Percentiles rank a stretch among this genome's conserved stretches.
Conservation (phyloP, 2,888 invertebrate genomes). For the Bellardia bayeri region DNA sequence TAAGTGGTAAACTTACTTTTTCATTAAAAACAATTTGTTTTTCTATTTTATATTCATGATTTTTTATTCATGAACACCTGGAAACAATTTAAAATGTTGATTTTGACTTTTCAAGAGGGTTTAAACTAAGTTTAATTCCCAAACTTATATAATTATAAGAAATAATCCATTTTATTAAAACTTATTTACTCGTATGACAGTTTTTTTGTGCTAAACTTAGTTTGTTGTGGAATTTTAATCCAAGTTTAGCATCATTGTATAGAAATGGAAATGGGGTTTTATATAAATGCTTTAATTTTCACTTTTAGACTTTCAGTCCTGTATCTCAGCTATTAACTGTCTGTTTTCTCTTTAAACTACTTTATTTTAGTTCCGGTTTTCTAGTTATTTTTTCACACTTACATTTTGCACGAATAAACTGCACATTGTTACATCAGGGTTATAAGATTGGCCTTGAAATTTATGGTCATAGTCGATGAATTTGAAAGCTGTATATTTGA, state of each 20-base stretch:
- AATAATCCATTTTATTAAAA: too few species aligned
- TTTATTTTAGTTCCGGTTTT: conserved; percentile 3
- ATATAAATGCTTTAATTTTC: neutral
- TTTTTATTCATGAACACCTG: too few species aligned
- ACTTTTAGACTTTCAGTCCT: neutral
- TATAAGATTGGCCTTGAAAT: conserved; percentile 85
- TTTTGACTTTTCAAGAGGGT: neutral
- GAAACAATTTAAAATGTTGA: too few species aligned
- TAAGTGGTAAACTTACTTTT: too few species aligned
- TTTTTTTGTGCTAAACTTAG: neutral
- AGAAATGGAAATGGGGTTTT: neutral
- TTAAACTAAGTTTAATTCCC: neutral
- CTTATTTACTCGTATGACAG: too few species aligned
- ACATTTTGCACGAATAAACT: conserved; percentile 86
- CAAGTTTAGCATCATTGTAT: neutral
- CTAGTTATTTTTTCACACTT: conserved; percentile 74
- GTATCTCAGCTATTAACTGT: neutral
- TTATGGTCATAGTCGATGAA: conserved; percentile 86
- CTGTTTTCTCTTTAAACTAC: neutral
- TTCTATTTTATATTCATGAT: too few species aligned
- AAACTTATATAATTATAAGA: neutral
- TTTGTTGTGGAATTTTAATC: neutral
- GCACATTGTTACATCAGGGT: conserved; percentile 97
- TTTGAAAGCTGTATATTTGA: conserved; percentile 89
- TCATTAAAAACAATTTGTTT: too few species aligned